A percentile compares a stretch with the other conserved stretches of the same genome.
These are phyloP conservation scores for Noctuana brunneofusca DNA, from an alignment of 2,888 invertebrate genomes.

Conservation along the genomic window DNA sequence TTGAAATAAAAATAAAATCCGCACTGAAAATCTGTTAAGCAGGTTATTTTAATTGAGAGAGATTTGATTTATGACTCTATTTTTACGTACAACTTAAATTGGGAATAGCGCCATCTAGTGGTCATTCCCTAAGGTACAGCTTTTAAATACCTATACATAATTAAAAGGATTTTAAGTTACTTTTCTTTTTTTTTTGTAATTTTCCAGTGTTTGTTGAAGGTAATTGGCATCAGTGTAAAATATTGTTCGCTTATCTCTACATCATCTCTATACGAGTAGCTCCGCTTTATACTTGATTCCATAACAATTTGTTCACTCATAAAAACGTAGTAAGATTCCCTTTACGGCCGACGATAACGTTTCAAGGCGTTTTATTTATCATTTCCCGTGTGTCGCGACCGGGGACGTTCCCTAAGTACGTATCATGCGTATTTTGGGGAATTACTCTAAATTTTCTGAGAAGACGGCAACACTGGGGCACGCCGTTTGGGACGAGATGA, in stretches of 20 bases:
- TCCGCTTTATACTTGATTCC: constrained; percentile 10
- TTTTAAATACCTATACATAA: no score
- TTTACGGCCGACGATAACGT: constrained; percentile 14
- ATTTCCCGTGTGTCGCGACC: constrained; percentile 23
- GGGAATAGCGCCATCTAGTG: constrained; percentile 1
- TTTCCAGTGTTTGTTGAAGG: no score
- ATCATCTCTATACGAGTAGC: neutral
- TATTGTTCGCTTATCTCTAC: neutral
- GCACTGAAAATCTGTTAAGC: constrained; percentile 29
- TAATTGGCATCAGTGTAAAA: neutral
- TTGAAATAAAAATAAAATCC: constrained; percentile 32
- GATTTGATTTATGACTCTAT: constrained; percentile 16
- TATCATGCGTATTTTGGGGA: constrained; percentile 21
- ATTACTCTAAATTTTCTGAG: constrained; percentile 29
- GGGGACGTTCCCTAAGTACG: constrained; percentile 21
- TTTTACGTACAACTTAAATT: neutral
- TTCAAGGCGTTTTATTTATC: constrained; percentile 18
- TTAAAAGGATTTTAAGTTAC: no score
- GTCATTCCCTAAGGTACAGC: neutral
- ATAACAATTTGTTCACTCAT: constrained; percentile 18
- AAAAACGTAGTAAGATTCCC: constrained; percentile 19
- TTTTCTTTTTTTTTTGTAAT: no score
- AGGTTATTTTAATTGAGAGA: constrained; percentile 19
- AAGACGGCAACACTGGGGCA: constrained; percentile 16
- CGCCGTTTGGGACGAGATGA: constrained; percentile 34